A percentile compares a stretch with the other conserved stretches of the same genome.
These are phyloP conservation scores for Caenorhabditis elegans DNA, from an alignment of 1,140 invertebrate species.

Conservation along the genomic window DNA sequence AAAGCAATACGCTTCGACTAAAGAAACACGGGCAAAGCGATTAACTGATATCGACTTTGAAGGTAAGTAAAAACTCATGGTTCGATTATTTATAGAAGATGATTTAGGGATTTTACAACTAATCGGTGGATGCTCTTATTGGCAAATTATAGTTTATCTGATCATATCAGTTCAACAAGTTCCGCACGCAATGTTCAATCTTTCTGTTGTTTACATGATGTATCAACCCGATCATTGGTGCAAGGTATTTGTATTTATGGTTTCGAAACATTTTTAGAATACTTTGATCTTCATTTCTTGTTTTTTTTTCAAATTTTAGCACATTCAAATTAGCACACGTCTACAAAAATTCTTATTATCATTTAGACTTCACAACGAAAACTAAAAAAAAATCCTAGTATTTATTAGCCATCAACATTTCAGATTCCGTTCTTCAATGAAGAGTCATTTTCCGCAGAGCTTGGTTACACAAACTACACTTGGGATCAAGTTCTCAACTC, in stretches of 20 bases:
- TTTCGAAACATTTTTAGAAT: background rate
- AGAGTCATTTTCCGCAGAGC: constrained; percentile 42
- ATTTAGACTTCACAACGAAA: no score
- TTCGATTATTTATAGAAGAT: background rate
- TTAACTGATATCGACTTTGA: constrained; percentile 22
- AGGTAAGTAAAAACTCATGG: background rate
- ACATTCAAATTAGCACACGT: no score
- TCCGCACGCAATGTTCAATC: constrained; percentile 35
- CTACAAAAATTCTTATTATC: no score
- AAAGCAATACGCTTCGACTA: background rate
- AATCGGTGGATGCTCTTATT: constrained; percentile 19
- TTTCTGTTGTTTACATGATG: constrained; percentile 42
- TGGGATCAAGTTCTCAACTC: constrained; percentile 63
- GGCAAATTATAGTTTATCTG: constrained; percentile 23
- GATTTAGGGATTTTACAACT: constrained; percentile 9
- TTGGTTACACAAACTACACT: constrained; percentile 48
- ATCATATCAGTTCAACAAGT: constrained; percentile 35
- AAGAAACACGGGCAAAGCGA: background rate
- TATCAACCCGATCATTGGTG: constrained; percentile 66
- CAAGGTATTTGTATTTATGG: constrained; percentile 47
- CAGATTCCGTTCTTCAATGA: constrained; percentile 56
- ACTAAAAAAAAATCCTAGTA: background rate
- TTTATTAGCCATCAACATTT: background rate
- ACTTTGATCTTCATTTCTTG: no score
- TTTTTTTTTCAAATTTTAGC: no score